Conservation (phyloP, 2,888 invertebrate genomes). For the Athalia cordata region DNA sequence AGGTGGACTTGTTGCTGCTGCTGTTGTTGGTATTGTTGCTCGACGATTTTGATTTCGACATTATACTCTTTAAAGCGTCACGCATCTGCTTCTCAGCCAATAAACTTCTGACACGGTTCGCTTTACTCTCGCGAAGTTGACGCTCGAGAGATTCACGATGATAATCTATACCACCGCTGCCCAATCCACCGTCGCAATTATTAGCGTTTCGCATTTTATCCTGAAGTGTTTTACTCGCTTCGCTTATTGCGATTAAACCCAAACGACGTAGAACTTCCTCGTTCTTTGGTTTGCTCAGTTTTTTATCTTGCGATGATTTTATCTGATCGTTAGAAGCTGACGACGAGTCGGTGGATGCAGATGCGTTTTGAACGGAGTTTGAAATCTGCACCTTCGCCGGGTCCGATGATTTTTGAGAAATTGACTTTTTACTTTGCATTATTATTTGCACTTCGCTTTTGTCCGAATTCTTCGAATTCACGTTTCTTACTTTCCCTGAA, state of each 20-base stretch:
- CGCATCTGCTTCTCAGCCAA: slow-evolving; percentile 69
- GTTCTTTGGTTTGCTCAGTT: slow-evolving; percentile 54
- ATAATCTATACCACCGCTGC: slow-evolving; percentile 52
- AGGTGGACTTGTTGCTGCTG: not conserved
- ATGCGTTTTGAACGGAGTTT: not conserved
- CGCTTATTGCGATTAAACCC: slow-evolving; percentile 64
- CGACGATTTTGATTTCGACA: slow-evolving; percentile 56
- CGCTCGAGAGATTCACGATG: slow-evolving; percentile 65
- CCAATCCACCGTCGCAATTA: slow-evolving; percentile 48
- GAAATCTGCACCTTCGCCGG: too few species aligned
- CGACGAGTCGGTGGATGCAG: not conserved
- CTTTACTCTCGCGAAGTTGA: slow-evolving; percentile 66
- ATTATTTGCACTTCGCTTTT: too few species aligned
- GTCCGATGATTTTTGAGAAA: too few species aligned
- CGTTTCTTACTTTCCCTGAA: too few species aligned
- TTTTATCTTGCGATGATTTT: not conserved
- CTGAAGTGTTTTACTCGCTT: slow-evolving; percentile 54
- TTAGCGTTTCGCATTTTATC: slow-evolving; percentile 56
- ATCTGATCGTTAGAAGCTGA: not conserved
- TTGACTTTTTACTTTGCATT: too few species aligned
- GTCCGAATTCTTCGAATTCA: too few species aligned
- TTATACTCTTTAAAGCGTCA: slow-evolving; percentile 64
- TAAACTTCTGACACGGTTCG: slow-evolving; percentile 65
- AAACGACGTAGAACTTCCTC: slow-evolving; percentile 65
- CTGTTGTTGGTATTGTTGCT: slow-evolving; percentile 36